These are phyloP conservation scores for Heliconius ismenius DNA, from an alignment of 2,888 invertebrate species.

Conservation along the genomic window DNA sequence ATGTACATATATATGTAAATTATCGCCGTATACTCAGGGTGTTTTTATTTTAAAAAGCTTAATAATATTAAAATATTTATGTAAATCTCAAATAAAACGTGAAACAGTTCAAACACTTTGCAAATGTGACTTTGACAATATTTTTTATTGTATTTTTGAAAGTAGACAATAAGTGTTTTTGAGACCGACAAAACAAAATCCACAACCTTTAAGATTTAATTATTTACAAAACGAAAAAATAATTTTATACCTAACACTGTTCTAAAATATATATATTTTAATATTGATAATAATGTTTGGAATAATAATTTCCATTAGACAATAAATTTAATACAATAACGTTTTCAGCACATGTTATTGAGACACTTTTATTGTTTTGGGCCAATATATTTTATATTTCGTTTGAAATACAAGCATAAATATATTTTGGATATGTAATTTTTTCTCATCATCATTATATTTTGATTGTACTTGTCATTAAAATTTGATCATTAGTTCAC, in stretches of 20 bases:
- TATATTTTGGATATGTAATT: too few species aligned
- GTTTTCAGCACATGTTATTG: slow-evolving; percentile 44
- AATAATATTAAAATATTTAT: not conserved
- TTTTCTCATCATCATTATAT: slow-evolving; percentile 14
- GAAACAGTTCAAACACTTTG: slow-evolving; percentile 46
- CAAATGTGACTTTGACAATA: slow-evolving; percentile 76
- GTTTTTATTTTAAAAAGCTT: slow-evolving; percentile 37
- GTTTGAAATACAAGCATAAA: too few species aligned
- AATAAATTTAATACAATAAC: slow-evolving; percentile 38
- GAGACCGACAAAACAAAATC: not conserved
- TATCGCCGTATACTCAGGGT: slow-evolving; percentile 60
- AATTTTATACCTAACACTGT: too few species aligned
- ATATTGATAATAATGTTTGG: slow-evolving; percentile 22
- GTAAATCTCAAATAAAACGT: not conserved
- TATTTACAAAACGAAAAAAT: not conserved
- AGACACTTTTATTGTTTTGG: slow-evolving; percentile 41
- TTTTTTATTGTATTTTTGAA: slow-evolving; percentile 51
- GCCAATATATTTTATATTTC: slow-evolving; percentile 38
- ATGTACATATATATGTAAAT: slow-evolving; percentile 37
- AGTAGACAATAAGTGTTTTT: slow-evolving; percentile 44
- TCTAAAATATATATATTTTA: not conserved
- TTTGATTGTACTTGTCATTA: slow-evolving; percentile 14
- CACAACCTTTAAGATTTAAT: not conserved
- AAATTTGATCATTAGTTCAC: slow-evolving; percentile 3
- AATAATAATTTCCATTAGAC: slow-evolving; percentile 29